Evolutionary conservation across 2,888 invertebrate species (phyloP), one percentile per base, ranked within the genome.

Genomic region (Epinotia nisella): DNA sequence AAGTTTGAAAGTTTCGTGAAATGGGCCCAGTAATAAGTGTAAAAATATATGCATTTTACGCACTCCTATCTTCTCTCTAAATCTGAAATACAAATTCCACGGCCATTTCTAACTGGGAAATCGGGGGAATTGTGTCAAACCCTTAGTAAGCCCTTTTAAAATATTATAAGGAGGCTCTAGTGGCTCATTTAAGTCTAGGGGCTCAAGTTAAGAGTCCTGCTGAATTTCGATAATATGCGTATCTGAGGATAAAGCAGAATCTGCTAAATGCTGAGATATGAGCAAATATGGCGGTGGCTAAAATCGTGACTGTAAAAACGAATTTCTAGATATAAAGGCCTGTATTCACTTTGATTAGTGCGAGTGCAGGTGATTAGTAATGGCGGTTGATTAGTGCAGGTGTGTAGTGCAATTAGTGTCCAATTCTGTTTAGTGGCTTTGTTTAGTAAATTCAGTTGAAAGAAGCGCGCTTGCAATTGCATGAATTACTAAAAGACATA

Each of bases 121-220:
- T 67, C 71, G 60, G 61, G 60, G 67, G 21, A 61, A 67, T 56
- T 35, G 67, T 67, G 71, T 67, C 66, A 71, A 71, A 71, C 67
- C 71, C 67, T 71, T 71, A 66, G 59, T 71, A 67, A 71, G 71
- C 66, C 71, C 67, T 60, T 71, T 66, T 75, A 60, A 75, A 75
- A 75, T 75, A 72, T 75, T 75, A 72, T 72, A 75, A 75, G 75
- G 39, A 53, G 65, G 65, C 72, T 72, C 58, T n/a, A 45, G 60
- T 21, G 65, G 69, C 56, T 66, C 65, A 65, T 69, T 69, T 75
- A 69, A 61, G 61, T 60, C 29, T 65, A 49, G 64, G 59, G 51
- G 68, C 60, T 56, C 24, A 49, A 51, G 59, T 41, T 9, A 21
- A 70, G 62, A 62, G 71, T 59, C 41, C 51, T 24, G 24, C 39